These are phyloP conservation scores for Ptychodera flava DNA, from an alignment of 35 echinoderm and acorn worm genomes.

Conservation along the genomic window DNA sequence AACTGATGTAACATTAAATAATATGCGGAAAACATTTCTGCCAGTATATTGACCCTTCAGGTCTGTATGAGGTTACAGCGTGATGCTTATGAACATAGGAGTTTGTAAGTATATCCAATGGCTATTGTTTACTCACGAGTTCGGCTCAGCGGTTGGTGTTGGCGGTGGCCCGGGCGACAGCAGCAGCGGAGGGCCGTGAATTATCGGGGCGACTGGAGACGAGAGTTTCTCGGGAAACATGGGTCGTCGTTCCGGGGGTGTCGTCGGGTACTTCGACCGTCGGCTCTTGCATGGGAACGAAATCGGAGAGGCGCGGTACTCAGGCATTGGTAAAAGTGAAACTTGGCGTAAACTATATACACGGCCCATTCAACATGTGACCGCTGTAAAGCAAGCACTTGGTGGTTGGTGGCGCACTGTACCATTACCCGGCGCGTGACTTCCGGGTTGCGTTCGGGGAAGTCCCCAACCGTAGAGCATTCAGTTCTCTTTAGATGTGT, in stretches of 20 bases:
- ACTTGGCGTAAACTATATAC: neutral
- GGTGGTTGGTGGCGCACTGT: neutral
- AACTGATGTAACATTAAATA: too few species aligned
- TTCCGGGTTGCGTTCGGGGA: neutral
- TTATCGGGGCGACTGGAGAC: neutral
- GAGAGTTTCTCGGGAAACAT: neutral
- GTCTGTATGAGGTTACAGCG: too few species aligned
- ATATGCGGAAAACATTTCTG: too few species aligned
- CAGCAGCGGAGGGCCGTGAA: neutral
- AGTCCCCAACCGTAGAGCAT: too few species aligned
- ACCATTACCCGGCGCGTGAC: neutral
- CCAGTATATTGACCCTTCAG: too few species aligned
- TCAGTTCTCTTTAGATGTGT: too few species aligned
- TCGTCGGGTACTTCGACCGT: neutral
- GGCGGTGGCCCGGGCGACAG: neutral
- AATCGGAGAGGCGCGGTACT: neutral
- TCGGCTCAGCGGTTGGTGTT: neutral
- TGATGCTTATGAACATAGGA: too few species aligned
- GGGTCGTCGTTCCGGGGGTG: neutral
- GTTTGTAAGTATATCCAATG: too few species aligned
- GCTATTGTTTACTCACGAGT: neutral
- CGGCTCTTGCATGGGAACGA: neutral
- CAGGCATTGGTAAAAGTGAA: neutral
- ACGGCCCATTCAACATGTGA: neutral
- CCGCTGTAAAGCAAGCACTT: too few species aligned